phyloP scores from a whole-genome alignment of 2,888 invertebrate genomes.

The Endomychus coccineus region DNA sequence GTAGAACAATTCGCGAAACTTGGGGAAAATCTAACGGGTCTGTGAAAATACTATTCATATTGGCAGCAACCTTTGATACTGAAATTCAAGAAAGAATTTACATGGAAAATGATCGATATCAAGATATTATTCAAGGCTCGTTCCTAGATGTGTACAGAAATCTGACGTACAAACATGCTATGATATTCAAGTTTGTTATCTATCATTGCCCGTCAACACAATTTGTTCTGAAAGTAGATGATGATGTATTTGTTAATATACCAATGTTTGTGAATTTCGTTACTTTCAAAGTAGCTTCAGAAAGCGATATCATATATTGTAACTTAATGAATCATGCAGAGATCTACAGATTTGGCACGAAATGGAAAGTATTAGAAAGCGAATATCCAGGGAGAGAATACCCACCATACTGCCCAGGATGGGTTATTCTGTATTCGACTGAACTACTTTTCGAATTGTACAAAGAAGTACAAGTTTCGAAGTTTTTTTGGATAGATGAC shows the following conservation, averaged over 20 bases:
- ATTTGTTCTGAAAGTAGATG: slow-evolving; percentile 64
- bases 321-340: slow-evolving; percentile 37
- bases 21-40: slow-evolving; percentile 56
- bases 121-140: slow-evolving; percentile 69
- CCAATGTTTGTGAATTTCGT: slow-evolving; percentile 54
- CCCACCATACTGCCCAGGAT: slow-evolving; percentile 71
- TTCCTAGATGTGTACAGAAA: slow-evolving; percentile 73
- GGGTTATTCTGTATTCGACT: slow-evolving; percentile 53
- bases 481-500: slow-evolving; percentile 70
- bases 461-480: slow-evolving; percentile 48
- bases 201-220: slow-evolving; percentile 63
- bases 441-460: slow-evolving; percentile 50
- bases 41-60: slow-evolving; percentile 57
- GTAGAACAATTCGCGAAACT: slow-evolving; percentile 62
- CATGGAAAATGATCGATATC: slow-evolving; percentile 50
- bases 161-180: slow-evolving; percentile 78
- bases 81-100: slow-evolving; percentile 32
- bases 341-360: slow-evolving; percentile 5
- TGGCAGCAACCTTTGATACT: slow-evolving; percentile 50
- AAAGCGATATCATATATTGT: slow-evolving; percentile 57
- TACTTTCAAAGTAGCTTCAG: slow-evolving; percentile 47
- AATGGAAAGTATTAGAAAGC: slow-evolving; percentile 3
- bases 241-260: slow-evolving; percentile 69
- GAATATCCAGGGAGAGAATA: slow-evolving; percentile 53
- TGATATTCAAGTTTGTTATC: slow-evolving; percentile 70